Evolutionary conservation across 23 tunicate species (phyloP), one percentile per base, ranked within the genome.

Genomic region (Oikopleura dioica): DNA sequence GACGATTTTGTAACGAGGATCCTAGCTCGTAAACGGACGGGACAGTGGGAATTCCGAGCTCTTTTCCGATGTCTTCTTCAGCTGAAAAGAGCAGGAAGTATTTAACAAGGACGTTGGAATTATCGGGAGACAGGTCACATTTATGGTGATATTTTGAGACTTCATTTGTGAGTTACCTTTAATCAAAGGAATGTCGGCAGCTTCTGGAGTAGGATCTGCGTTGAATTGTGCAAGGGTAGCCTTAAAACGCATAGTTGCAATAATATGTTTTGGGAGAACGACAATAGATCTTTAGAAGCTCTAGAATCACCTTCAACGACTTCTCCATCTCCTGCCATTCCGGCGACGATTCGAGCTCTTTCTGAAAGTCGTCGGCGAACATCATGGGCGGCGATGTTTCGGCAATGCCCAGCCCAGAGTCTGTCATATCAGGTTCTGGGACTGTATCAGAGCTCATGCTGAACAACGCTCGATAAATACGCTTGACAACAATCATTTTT

Each of bases 271-370:
- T n/a, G n/a, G n/a, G n/a, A n/a, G n/a, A n/a, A n/a, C n/a, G n/a
- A n/a, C n/a, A n/a, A n/a, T n/a, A n/a, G n/a, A n/a, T n/a, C n/a
- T n/a, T n/a, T n/a, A n/a, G n/a, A n/a, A n/a, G n/a, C n/a, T n/a
- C n/a, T n/a, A n/a, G n/a, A n/a, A n/a, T n/a, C 2, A 2, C 72
- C 26, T 63, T 63, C 5, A 63, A 28, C 32, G 72, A 63, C 33
- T 28, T 63, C 33, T 63, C 72, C 72, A 63, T 63, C 26, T 63
- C 72, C 26, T 63, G 72, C 72, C 72, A 63, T 63, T 63, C 72
- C 33, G 33, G 33, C 33, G 72, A 63, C 4, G 16, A 12, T 63
- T 63, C 72, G 16, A 63, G 26, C 72, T 23, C 2, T 63, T 63
- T 63, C 26, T 63, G 72, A 63, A 63, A 63, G 30, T 63, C 72